A percentile compares a stretch with the other conserved stretches of the same genome.
These are phyloP conservation scores for Quadroppia sp. DNA, from an alignment of 2,888 invertebrate species.

Conservation along the genomic window DNA sequence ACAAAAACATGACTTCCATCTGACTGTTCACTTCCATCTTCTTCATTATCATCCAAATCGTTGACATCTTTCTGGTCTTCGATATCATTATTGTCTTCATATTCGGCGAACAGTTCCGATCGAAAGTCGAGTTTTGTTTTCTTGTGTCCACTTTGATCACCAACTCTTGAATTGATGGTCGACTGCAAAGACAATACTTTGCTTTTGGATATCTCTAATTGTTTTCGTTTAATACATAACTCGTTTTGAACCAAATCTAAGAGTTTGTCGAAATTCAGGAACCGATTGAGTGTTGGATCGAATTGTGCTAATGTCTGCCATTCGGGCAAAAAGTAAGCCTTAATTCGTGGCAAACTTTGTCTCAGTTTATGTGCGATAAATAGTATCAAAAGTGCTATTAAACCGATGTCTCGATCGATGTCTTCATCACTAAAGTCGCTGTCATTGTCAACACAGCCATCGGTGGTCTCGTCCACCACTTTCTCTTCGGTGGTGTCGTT, in stretches of 20 bases:
- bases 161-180: background rate
- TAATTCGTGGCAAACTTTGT: conserved; percentile 17
- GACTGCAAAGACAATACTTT: conserved; percentile 21
- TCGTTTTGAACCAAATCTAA: conserved; percentile 26
- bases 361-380: conserved; percentile 20
- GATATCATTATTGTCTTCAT: conserved; percentile 15
- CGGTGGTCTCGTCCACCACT: background rate
- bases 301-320: conserved; percentile 30
- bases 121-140: conserved; percentile 5
- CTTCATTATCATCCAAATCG: background rate
- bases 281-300: background rate
- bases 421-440: too few relatives aligned
- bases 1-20: conserved; percentile 9
- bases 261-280: conserved; percentile 6
- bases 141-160: background rate
- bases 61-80: background rate
- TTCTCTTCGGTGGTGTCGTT: background rate
- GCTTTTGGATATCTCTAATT: conserved; percentile 19
- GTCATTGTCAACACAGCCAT: too few relatives aligned
- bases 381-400: background rate
- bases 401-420: conserved; percentile 1
- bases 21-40: background rate
- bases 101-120: conserved; percentile 17
- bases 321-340: conserved; percentile 24
- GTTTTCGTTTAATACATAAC: conserved; percentile 24